Conservation (phyloP, 1,140 invertebrate genomes). For the Lasioglossum baleicum region DNA sequence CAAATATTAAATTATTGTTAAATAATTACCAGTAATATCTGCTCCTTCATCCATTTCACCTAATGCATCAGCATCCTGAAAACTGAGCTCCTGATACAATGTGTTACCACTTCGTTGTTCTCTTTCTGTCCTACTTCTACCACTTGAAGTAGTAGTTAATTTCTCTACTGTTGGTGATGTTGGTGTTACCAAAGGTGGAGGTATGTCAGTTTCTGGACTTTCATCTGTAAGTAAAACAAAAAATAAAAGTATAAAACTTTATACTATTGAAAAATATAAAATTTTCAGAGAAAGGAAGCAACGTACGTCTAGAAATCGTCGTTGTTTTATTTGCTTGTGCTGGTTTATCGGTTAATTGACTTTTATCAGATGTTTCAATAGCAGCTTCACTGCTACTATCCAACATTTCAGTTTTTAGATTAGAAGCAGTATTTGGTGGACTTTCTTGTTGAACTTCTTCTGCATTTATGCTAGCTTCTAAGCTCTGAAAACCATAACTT, state of each 20-base stretch:
- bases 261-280: neutral
- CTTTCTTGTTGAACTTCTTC: slow-evolving; percentile 75
- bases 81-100: slow-evolving; percentile 94
- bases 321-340: slow-evolving; percentile 74
- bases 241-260: slow-evolving; percentile 16
- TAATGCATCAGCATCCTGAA: slow-evolving; percentile 89
- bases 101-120: slow-evolving; percentile 94
- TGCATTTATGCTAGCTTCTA: slow-evolving; percentile 83
- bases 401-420: slow-evolving; percentile 77
- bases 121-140: slow-evolving; percentile 89
- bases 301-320: slow-evolving; percentile 73
- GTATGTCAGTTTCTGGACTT: slow-evolving; percentile 80
- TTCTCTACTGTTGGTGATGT: slow-evolving; percentile 79
- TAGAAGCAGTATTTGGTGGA: slow-evolving; percentile 70
- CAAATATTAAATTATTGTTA: too few species aligned
- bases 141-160: slow-evolving; percentile 77
- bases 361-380: slow-evolving; percentile 80
- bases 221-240: slow-evolving; percentile 65
- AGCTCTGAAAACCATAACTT: slow-evolving; percentile 92
- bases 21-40: slow-evolving; percentile 92
- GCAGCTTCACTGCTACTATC: slow-evolving; percentile 76
- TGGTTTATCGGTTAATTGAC: slow-evolving; percentile 81
- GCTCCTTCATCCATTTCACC: slow-evolving; percentile 91
- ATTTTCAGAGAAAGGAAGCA: too few species aligned
- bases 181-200: slow-evolving; percentile 79